Evolutionary conservation across 2,888 invertebrate genomes (phyloP).

Genomic region (Eulithis prunata): DNA sequence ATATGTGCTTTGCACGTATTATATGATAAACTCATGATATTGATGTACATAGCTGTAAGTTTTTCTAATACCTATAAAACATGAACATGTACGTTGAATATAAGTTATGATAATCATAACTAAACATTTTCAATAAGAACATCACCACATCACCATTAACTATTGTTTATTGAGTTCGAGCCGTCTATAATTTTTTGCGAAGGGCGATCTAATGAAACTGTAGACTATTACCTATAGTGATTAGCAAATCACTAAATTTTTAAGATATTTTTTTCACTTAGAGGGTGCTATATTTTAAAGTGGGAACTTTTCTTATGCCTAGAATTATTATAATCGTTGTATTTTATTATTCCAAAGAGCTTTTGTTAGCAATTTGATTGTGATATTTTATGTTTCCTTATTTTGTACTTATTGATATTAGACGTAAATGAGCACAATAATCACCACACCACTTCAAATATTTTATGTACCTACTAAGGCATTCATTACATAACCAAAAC

Average conservation of each 20-base stretch:
- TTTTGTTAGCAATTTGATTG: slow-evolving; percentile 56
- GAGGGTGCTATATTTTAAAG: not conserved
- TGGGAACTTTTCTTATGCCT: not conserved
- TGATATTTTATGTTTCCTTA: slow-evolving; percentile 57
- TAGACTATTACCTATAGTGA: too few species aligned
- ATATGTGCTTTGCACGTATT: too few species aligned
- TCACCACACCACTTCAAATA: slow-evolving; percentile 17
- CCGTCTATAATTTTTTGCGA: not conserved
- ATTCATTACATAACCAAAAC: slow-evolving; percentile 18
- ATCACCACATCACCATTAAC: too few species aligned
- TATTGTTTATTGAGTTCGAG: too few species aligned
- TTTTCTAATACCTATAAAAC: too few species aligned
- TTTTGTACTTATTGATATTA: slow-evolving; percentile 37
- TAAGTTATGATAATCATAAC: too few species aligned
- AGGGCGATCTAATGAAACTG: not conserved
- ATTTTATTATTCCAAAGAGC: slow-evolving; percentile 54
- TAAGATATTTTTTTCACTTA: slow-evolving; percentile 2
- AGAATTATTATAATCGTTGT: not conserved
- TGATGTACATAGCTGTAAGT: too few species aligned
- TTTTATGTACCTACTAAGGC: slow-evolving; percentile 14
- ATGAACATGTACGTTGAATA: too few species aligned
- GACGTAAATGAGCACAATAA: slow-evolving; percentile 34
- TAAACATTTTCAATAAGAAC: too few species aligned
- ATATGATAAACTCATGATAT: too few species aligned
- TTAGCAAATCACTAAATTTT: not conserved